Base-by-base conservation (phyloP, 92 coral and sea anemone genomes). In the Muricea muricata region DNA sequence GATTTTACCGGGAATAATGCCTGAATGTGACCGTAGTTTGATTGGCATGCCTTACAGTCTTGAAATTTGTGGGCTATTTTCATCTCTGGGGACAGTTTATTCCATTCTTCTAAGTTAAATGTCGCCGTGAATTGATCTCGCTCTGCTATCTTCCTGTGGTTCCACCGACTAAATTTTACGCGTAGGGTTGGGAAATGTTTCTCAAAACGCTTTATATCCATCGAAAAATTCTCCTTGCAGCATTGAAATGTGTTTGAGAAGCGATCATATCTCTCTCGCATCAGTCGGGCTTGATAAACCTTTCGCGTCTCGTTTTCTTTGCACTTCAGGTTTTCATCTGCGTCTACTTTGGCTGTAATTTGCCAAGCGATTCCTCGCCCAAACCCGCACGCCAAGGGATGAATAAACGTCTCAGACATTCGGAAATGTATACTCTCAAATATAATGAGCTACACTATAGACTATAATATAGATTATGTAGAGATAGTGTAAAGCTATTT, bases 1-100 rank as follows among this genome's bases (percentile, higher is more conserved):
- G 67, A 58, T 26, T 58, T 58, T 58, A 58, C 67, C 7, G 67
- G 67, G 21, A 58, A 58, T 26, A 58, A n/a, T 58, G 67, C 67
- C n/a, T 58, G 67, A 6, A 58, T 58, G 67, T n/a, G 7, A 26
- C 67, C n/a, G 67, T 7, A 58, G 7, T 7, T 58, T 26, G 8
- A 20, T 20, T 58, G 67, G 21, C 67, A 58, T 58, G 67, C 6
- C 30, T n/a, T 58, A 26, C 67, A 58, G 30, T 58, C 23, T 26
- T 58, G 7, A 20, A 58, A 58, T 18, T 7, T 58, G 21, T 58
- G 67, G 7, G 7, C 25, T 6, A n/a, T 18, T 58, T 58, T 7
- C 30, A 18, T 26, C 6, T 7, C 67, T n/a, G 30, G 9, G 67
- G 67, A 26, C 67, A 58, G 30, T 58, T 58, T 20, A 7, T 58